These are phyloP conservation scores for Tricholaema leucomelas DNA, from an alignment of 2,113 vertebrate species.

Conservation along the genomic window DNA sequence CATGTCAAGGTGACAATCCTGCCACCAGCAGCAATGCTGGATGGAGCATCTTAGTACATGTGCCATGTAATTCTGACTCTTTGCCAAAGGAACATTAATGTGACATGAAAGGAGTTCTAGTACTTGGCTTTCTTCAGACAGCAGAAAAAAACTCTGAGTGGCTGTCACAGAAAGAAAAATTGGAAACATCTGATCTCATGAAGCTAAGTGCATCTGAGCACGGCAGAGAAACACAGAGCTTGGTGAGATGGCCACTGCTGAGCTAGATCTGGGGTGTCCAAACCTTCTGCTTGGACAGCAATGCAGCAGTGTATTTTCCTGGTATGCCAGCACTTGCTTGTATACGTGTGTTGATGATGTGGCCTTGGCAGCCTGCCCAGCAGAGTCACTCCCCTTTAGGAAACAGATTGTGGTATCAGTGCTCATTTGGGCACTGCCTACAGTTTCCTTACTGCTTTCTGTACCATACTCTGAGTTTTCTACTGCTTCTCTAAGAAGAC, in stretches of 20 bases:
- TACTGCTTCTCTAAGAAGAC: not conserved
- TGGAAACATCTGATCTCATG: not conserved
- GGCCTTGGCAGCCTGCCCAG: not conserved
- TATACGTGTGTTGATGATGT: rapidly evolving
- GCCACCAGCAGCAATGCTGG: not conserved
- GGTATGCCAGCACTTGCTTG: not conserved
- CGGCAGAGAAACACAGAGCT: not conserved
- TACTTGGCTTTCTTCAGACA: not conserved
- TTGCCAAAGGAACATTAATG: not conserved
- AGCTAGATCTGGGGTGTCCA: not conserved
- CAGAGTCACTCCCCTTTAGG: not conserved
- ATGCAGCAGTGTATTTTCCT: not conserved
- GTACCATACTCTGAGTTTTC: not conserved
- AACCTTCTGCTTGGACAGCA: not conserved
- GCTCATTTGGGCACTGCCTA: not conserved
- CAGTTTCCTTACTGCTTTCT: not conserved
- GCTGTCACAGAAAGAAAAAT: not conserved
- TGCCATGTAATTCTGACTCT: not conserved
- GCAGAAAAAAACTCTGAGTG: not conserved
- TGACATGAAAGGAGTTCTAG: not conserved
- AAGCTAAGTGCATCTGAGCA: not conserved
- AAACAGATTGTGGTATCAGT: not conserved
- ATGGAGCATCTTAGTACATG: not conserved
- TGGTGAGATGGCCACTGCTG: not conserved
- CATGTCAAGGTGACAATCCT: rapidly evolving